These are phyloP conservation scores for Plecotus auritus DNA, from an alignment of 2,113 vertebrate genomes.

Conservation along the genomic window DNA sequence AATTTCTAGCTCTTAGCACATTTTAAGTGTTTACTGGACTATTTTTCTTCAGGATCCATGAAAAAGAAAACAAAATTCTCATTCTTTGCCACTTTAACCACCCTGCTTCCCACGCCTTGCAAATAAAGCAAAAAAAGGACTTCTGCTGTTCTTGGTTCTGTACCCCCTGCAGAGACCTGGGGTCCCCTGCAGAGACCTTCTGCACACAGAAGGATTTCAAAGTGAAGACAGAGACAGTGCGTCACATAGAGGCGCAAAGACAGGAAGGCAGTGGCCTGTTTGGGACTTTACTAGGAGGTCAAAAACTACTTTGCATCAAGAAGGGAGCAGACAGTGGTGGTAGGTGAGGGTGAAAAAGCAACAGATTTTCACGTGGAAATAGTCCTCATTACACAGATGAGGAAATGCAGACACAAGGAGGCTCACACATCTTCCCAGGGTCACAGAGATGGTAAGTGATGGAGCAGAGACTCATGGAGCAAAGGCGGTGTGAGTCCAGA, in stretches of 20 bases:
- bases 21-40: not conserved
- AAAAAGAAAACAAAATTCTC: not conserved
- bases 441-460: not conserved
- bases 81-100: not conserved
- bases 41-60: not conserved
- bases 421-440: not conserved
- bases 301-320: not conserved
- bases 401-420: not conserved
- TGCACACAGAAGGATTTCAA: not conserved
- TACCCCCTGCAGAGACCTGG: not conserved
- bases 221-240: not conserved
- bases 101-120: not conserved
- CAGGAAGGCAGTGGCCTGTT: not conserved
- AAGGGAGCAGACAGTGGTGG: not conserved
- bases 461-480: not conserved
- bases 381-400: not conserved
- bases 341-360: not conserved
- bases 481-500: not conserved
- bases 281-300: not conserved
- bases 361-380: not conserved
- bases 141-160: not conserved
- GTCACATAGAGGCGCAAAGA: not conserved
- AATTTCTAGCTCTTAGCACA: not conserved
- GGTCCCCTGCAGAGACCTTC: not conserved
- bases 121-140: not conserved